Base-by-base conservation (phyloP, 92 coral and sea anemone species). In the Phenganax marumi region DNA sequence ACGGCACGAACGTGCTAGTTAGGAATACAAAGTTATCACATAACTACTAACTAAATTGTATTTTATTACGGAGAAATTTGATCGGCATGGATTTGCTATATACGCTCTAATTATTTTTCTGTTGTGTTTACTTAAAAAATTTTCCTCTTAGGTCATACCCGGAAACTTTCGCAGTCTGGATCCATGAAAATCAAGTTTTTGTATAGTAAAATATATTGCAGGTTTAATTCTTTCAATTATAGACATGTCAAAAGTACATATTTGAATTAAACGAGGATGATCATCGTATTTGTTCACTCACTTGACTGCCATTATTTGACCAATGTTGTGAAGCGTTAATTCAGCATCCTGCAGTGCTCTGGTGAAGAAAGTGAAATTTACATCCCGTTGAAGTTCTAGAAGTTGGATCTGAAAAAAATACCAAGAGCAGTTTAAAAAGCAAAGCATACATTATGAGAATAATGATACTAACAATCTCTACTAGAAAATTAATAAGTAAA, bases 311-410 rank as follows among this genome's bases (percentile, higher is more conserved):
- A 79, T 74, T 19, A 88, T 89, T 81, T 90, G 88, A 65, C 65
- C 33, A 61, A 94, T 75, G 84, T 94, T 90, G 60, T 78, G 90
- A 18, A 89, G 77, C 25, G 98, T 92, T 8, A 92, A 33, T 54
- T 86, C 90, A 0, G 97, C 92, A 54, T 94, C 98, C 60, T 94
- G 98, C 48, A 83, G 79, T 33, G 98, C 97, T 82, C 97, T 87
- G 62, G 93, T 93, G 47, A 89, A 85, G 82, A 94, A 90, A 73
- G 90, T 74, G 87, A 92, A 84, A n/a, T 97, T 97, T 80, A 94
- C 98, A 57, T 94, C 97, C 18, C 98, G 98, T 64, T 97, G 89
- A 57, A 94, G 91, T 87, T 94, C 98, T 61, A 94, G 58, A 77
- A 94, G 95, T 72, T 94, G 89, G 39, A 92, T 87, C 98, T 94